A percentile compares a stretch with the other conserved stretches of the same genome.
phyloP scores from a whole-genome alignment of 1,140 invertebrate species.

The Drosophila lini region DNA sequence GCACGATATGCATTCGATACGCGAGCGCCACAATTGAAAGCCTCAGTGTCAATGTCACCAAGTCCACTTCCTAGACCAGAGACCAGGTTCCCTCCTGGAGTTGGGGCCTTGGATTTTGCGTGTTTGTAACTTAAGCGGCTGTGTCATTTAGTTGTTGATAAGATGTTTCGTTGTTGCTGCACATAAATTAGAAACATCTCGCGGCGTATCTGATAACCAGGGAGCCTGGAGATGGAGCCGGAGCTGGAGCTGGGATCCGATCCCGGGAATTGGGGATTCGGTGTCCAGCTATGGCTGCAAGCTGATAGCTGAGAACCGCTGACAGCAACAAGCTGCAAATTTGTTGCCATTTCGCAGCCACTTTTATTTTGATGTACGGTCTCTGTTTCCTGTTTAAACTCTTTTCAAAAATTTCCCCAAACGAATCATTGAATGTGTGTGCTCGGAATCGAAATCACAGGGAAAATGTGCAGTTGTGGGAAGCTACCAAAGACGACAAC shows the following conservation, averaged over 20 bases:
- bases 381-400: constrained; percentile 74
- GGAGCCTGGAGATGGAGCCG: constrained; percentile 21
- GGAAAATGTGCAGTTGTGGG: constrained; percentile 63
- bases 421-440: constrained; percentile 11
- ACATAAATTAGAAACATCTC: constrained; percentile 75
- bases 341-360: constrained; percentile 45
- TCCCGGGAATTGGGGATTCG: constrained; percentile 14
- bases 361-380: constrained; percentile 67
- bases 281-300: constrained; percentile 41
- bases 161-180: constrained; percentile 61
- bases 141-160: constrained; percentile 80
- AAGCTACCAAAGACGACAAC: constrained; percentile 9
- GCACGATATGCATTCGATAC: constrained; percentile 66
- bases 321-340: constrained; percentile 66
- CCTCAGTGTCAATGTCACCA: constrained; percentile 79
- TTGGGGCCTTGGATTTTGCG: constrained; percentile 44
- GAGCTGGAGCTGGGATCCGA: constrained; percentile 10
- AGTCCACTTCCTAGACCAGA: constrained; percentile 46
- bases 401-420: not conserved
- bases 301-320: constrained; percentile 51
- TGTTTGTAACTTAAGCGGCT: constrained; percentile 76
- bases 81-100: constrained; percentile 25
- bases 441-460: constrained; percentile 31
- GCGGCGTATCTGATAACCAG: constrained; percentile 77
- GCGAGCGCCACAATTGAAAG: constrained; percentile 80